These are phyloP conservation scores for Zosterops borbonicus DNA, from an alignment of 2,113 vertebrate species.

Conservation along the genomic window DNA sequence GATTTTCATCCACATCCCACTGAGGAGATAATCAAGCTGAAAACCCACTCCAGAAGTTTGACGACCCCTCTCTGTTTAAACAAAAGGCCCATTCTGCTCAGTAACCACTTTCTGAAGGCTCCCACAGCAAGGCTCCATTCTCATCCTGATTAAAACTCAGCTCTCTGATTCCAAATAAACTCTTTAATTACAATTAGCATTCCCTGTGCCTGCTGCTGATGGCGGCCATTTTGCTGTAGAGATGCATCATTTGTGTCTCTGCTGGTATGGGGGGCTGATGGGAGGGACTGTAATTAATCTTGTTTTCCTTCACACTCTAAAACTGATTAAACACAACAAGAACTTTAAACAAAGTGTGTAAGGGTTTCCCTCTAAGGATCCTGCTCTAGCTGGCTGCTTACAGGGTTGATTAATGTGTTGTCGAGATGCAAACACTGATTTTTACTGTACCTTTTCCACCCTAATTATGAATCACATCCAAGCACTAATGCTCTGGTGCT, in stretches of 20 bases:
- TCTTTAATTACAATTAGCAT: conserved; percentile 57
- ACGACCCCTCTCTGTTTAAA: background rate
- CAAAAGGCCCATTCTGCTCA: conserved; percentile 19
- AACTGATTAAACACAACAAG: conserved; percentile 53
- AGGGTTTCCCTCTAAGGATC: conserved; percentile 41
- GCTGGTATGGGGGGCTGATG: background rate
- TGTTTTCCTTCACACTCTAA: conserved; percentile 30
- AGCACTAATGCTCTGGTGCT: background rate
- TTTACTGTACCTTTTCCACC: background rate
- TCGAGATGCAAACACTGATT: background rate
- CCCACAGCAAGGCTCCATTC: conserved; percentile 32
- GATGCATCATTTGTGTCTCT: background rate
- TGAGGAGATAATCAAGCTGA: conserved; percentile 34
- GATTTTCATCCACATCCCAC: conserved; percentile 3
- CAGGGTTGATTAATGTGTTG: conserved; percentile 15
- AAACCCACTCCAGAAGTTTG: conserved; percentile 36
- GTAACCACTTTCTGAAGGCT: conserved; percentile 34
- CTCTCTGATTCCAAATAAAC: conserved; percentile 50
- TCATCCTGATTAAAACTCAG: conserved; percentile 55
- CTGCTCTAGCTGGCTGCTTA: background rate
- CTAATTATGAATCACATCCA: background rate
- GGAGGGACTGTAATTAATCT: conserved; percentile 56
- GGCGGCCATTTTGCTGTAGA: conserved; percentile 31
- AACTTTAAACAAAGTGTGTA: conserved; percentile 45
- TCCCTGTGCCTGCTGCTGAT: conserved; percentile 44